Evolutionary conservation across 2,113 vertebrate genomes (phyloP).

Genomic region (Hemiscyllium ocellatum): DNA sequence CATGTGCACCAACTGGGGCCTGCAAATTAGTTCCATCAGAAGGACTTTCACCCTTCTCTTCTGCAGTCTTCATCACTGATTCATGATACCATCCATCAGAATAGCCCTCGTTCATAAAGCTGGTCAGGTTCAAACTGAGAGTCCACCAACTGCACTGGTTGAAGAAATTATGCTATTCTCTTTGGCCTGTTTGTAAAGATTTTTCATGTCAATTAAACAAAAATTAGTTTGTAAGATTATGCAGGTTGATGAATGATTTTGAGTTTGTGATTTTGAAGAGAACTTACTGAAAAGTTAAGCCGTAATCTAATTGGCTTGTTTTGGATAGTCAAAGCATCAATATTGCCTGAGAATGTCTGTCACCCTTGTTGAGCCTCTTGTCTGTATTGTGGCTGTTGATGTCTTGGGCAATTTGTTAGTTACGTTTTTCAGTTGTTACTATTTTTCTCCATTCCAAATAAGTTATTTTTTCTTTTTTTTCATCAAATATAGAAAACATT

Average conservation of each 20-base stretch:
- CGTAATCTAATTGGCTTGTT: neutral
- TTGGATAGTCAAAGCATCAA: neutral
- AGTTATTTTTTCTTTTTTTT: neutral
- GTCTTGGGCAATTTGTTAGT: neutral
- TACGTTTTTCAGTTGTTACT: neutral
- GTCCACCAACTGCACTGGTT: neutral
- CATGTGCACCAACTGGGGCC: no score
- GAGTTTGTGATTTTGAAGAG: neutral
- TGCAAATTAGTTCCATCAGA: neutral
- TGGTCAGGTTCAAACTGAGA: neutral
- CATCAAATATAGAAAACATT: neutral
- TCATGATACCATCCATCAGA: neutral
- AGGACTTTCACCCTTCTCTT: neutral
- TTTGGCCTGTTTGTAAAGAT: neutral
- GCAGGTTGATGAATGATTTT: neutral
- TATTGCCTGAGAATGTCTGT: neutral
- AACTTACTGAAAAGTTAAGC: neutral
- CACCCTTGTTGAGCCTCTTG: neutral
- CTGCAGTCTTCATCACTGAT: no score
- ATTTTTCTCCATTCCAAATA: neutral
- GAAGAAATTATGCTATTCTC: neutral
- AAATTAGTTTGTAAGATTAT: neutral
- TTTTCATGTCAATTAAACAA: no score
- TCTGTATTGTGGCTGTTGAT: neutral
- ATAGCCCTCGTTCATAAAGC: neutral